phyloP scores from a whole-genome alignment of 2,888 invertebrate genomes.

The Cecidostiba fungosa region DNA sequence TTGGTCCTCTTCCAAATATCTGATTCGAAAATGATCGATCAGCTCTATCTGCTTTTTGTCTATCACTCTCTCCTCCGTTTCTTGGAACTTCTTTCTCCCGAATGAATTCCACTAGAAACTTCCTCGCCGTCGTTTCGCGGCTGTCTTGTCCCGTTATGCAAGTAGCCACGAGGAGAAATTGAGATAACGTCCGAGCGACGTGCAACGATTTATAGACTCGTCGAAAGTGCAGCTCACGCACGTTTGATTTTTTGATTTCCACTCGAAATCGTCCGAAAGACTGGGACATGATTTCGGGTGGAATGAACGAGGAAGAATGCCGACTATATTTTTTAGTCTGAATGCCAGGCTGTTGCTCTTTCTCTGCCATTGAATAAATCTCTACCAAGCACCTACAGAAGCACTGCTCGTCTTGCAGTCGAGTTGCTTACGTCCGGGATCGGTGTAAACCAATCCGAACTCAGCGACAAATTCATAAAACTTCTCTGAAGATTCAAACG shows the following conservation, averaged over 20 bases:
- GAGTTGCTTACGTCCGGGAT: conserved; percentile 86
- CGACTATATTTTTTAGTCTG: conserved; percentile 13
- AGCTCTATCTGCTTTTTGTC: conserved; percentile 27
- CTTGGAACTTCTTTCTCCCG: conserved; percentile 38
- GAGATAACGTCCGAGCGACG: conserved; percentile 6
- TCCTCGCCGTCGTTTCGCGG: conserved; percentile 36
- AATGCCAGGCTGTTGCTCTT: conserved; percentile 56
- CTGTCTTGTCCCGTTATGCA: conserved; percentile 44
- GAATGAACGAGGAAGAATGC: conserved; percentile 33
- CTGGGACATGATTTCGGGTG: conserved; percentile 45
- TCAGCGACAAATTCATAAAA: conserved; percentile 94
- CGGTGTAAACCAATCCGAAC: conserved; percentile 88
- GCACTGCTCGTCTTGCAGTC: conserved; percentile 93
- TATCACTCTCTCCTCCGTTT: conserved; percentile 9
- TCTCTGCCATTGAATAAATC: conserved; percentile 24
- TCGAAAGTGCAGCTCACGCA: conserved; percentile 7
- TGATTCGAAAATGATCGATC: conserved; percentile 62
- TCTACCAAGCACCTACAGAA: conserved; percentile 78
- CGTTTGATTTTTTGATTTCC: conserved; percentile 17
- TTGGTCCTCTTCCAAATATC: conserved; percentile 68
- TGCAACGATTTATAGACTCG: conserved; percentile 31
- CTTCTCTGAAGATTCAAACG: conserved; percentile 91
- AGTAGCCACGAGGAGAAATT: conserved; percentile 44
- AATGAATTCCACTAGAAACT: conserved; percentile 45
- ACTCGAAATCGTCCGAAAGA: conserved; percentile 52